Conservation (phyloP, 2,888 invertebrate genomes). For the Microplitis manilae region DNA sequence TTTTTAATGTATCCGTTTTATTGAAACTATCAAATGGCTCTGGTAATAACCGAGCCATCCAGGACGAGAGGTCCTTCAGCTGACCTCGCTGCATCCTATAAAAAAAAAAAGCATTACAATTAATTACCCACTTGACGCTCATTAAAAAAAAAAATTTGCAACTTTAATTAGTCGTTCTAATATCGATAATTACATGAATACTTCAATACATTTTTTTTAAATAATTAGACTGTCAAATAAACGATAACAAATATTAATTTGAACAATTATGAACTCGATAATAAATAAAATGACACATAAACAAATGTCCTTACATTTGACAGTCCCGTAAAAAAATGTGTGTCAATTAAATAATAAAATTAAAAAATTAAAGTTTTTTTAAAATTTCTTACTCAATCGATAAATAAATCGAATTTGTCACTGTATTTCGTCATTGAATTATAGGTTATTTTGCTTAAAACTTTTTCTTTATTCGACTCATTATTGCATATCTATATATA, state of each 20-base stretch:
- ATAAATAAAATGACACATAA: background rate
- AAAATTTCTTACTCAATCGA: conserved; percentile 8
- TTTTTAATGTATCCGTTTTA: conserved; percentile 59
- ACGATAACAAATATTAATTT: background rate
- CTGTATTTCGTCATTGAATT: conserved; percentile 1
- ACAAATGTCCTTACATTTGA: background rate
- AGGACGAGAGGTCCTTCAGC: conserved; percentile 65
- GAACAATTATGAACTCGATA: background rate
- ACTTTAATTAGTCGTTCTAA: too few relatives aligned
- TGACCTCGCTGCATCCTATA: conserved; percentile 67
- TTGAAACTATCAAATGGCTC: conserved; percentile 60
- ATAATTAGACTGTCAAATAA: background rate
- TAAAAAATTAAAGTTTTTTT: background rate
- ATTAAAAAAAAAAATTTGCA: background rate
- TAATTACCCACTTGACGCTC: conserved; percentile 8
- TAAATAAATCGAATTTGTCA: background rate
- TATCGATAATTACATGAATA: too few relatives aligned
- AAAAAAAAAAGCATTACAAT: conserved; percentile 26
- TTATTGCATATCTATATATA: background rate
- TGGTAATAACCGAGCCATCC: conserved; percentile 63
- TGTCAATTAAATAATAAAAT: too few relatives aligned
- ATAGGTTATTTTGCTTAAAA: conserved; percentile 16
- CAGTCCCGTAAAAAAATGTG: background rate
- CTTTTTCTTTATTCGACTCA: background rate
- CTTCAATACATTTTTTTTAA: background rate